Base-by-base conservation (phyloP, 2,888 invertebrate genomes). In the Phortica magna region DNA sequence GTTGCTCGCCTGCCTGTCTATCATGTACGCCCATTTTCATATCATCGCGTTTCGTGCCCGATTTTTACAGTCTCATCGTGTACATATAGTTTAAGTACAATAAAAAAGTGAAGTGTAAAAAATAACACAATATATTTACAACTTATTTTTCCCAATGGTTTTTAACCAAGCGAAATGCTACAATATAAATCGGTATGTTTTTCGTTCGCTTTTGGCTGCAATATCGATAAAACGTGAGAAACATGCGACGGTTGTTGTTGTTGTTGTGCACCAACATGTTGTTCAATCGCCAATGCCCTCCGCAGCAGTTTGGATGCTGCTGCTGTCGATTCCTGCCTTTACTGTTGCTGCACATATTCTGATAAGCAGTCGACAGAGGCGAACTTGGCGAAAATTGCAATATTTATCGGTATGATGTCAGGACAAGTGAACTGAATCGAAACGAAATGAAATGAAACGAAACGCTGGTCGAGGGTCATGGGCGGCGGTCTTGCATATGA, bases 401-500 rank as follows among this genome's bases (percentile, higher is more conserved):
- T 84, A 80, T 86, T 86, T 86, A 86, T 86, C 86, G 86, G 84
- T 79, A 80, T 6, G 53, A 65, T 53, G 65, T 74, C 74, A 74
- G 74, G 65, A 74, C 78, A 79, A 88, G 75, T 86, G 86, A 86
- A 86, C 86, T 70, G 43, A 22, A 70, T 70, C 43, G 61, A 61
- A 61, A n/a, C 61, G 48, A 2, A 10, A 7, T 10, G 43, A 43
- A 10, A 7, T 10, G 43, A 43, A 48, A 1, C 48, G 48, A 48
- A 72, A 73, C 81, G 81, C 70, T 75, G 79, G 76, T 75, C 75
- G 72, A 22, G 64, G 75, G 76, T 76, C 57, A 67, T 67, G 67
- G 67, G 41, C 42, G 67, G 42, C 67, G 42, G 31, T 31, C 9
- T 64, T 31, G 14, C 39, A 48, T 14, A 48, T 14, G 10, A 48